phyloP scores from a whole-genome alignment of 2,888 invertebrate species.

The Sylvicola cinctus region DNA sequence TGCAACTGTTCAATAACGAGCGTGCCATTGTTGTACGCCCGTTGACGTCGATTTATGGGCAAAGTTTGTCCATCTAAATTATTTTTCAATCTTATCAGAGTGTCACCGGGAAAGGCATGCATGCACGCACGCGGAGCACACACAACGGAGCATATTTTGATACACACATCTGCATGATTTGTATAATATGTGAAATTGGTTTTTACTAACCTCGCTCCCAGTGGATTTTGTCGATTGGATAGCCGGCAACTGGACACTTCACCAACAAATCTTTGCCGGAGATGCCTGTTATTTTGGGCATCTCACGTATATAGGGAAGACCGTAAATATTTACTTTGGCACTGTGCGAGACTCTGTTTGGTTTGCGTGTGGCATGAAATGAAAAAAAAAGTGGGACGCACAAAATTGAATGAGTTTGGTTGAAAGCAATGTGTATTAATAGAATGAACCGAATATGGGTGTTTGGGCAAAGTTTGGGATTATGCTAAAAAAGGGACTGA shows the following conservation, averaged over 20 bases:
- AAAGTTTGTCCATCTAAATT: conserved; percentile 60
- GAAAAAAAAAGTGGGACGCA: conserved; percentile 6
- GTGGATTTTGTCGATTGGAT: conserved; percentile 65
- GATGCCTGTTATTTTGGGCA: conserved; percentile 74
- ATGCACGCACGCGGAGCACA: not conserved
- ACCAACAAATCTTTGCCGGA: conserved; percentile 66
- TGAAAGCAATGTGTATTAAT: not conserved
- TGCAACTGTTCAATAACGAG: conserved; percentile 72
- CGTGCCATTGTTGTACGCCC: conserved; percentile 70
- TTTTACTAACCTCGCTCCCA: conserved; percentile 82
- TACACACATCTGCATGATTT: not conserved
- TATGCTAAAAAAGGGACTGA: not conserved
- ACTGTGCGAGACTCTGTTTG: conserved; percentile 41
- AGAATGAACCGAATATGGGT: not conserved
- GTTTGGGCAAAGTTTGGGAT: not conserved
- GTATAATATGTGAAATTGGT: not conserved
- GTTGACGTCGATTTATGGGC: conserved; percentile 70
- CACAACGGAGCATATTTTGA: not conserved
- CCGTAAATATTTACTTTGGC: conserved; percentile 79
- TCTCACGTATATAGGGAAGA: conserved; percentile 64
- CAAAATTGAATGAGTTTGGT: not conserved
- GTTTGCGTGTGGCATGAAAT: not conserved
- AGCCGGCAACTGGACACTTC: conserved; percentile 78
- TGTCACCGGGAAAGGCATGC: not conserved
- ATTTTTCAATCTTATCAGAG: too few relatives aligned